These are phyloP conservation scores for Pseudorhiza aurosa DNA, from an alignment of 30 jellyfish, hydroid and myxozoan genomes.

Conservation along the genomic window DNA sequence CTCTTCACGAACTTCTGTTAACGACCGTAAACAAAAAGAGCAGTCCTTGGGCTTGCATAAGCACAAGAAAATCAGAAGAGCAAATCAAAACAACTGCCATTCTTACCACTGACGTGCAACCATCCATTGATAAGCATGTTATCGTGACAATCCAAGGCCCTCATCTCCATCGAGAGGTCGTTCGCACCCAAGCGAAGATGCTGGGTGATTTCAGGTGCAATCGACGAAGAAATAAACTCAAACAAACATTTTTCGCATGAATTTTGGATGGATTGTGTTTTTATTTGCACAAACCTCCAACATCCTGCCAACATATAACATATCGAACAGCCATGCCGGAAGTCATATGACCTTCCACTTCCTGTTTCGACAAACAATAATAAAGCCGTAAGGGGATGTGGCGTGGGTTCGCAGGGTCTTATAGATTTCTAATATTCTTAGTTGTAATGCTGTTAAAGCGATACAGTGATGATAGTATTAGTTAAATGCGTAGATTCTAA, in stretches of 20 bases:
- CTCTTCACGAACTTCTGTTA: background rate
- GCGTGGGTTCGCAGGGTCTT: background rate
- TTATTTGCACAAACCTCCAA: conserved; percentile 28
- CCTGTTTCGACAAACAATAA: conserved; percentile 45
- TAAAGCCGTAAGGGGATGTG: conserved; percentile 38
- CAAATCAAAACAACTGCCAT: background rate
- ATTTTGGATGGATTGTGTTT: conserved; percentile 19
- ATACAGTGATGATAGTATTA: no score
- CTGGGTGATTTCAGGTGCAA: background rate
- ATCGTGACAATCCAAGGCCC: background rate
- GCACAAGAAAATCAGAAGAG: no score
- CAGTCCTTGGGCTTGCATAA: background rate
- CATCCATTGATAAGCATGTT: conserved; percentile 15
- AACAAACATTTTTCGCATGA: conserved; percentile 8
- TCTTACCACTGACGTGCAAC: conserved; percentile 34
- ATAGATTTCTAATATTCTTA: background rate
- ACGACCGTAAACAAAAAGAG: background rate
- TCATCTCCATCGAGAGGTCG: background rate
- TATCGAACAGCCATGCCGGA: conserved; percentile 46
- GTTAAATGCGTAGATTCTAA: no score
- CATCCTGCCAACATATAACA: conserved; percentile 37
- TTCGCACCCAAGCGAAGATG: background rate
- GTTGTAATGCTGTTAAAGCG: conserved; percentile 3
- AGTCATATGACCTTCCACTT: conserved; percentile 53
- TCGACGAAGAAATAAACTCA: conserved; percentile 5